Evolutionary conservation across 2,797 vertebrate genomes (phyloP).

Genomic region (Halcyon smyrnensis): DNA sequence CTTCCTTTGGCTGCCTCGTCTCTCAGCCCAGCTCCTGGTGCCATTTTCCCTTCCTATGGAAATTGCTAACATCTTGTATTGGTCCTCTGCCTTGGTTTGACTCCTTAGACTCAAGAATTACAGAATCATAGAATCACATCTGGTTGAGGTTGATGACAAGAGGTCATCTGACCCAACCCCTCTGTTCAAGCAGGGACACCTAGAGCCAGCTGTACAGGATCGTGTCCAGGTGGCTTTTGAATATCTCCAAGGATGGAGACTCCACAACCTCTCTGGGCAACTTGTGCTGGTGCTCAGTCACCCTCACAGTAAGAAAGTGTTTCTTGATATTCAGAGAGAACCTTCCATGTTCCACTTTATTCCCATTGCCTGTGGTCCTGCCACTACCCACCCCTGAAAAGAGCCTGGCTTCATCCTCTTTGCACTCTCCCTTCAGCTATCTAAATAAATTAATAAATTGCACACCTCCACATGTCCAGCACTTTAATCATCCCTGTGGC

Average conservation of each 20-base stretch:
- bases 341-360: accelerated
- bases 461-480: no score
- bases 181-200: not conserved
- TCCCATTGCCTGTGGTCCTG: no score
- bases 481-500: not conserved
- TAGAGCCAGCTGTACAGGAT: not conserved
- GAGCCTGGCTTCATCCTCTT: not conserved
- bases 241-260: not conserved
- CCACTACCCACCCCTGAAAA: no score
- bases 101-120: not conserved
- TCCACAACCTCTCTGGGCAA: not conserved
- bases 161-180: not conserved
- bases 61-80: not conserved
- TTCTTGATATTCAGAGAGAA: not conserved
- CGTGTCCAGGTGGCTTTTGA: not conserved
- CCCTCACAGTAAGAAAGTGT: no score
- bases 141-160: not conserved
- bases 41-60: not conserved
- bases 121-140: not conserved
- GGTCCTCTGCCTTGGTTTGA: not conserved
- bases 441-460: not conserved
- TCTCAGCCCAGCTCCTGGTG: not conserved
- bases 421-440: accelerated
- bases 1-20: not conserved
- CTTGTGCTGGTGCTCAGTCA: not conserved